A percentile compares a stretch with the other conserved stretches of the same genome.
These are phyloP conservation scores for Clepsis dumicolana DNA, from an alignment of 2,888 invertebrate species.

Conservation along the genomic window DNA sequence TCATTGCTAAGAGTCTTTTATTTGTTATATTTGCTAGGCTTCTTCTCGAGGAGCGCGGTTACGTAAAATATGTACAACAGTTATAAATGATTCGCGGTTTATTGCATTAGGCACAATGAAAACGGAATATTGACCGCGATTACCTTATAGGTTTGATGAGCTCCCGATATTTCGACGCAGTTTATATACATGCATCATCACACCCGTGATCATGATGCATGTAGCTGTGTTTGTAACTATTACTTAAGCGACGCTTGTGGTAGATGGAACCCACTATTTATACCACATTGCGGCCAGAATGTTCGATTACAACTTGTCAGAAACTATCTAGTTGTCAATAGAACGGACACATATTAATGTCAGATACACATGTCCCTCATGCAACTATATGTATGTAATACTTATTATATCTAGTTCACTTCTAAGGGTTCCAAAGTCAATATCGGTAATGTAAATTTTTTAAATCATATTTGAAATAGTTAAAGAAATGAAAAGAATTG, in stretches of 20 bases:
- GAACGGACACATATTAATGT: constrained; percentile 14
- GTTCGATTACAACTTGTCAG: background rate
- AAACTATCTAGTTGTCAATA: constrained; percentile 12
- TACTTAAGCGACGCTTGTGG: background rate
- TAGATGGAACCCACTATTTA: background rate
- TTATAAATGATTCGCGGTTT: too few species aligned
- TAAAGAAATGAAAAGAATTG: too few species aligned
- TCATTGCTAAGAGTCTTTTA: background rate
- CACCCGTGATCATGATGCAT: too few species aligned
- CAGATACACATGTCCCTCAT: constrained; percentile 1
- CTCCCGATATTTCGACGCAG: too few species aligned
- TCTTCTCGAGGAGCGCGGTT: background rate
- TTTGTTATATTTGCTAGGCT: background rate
- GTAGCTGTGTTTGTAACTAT: too few species aligned
- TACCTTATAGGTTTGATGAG: too few species aligned
- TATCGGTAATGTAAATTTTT: too few species aligned
- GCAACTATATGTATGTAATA: background rate
- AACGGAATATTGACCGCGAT: too few species aligned
- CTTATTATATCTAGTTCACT: background rate
- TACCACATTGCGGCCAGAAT: background rate
- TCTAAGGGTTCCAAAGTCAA: background rate
- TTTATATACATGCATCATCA: too few species aligned
- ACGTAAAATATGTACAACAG: background rate
- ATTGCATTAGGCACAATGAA: too few species aligned
- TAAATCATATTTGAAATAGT: too few species aligned